phyloP scores from a whole-genome alignment of 1,140 invertebrate genomes.

The Leptoteleia sp. region DNA sequence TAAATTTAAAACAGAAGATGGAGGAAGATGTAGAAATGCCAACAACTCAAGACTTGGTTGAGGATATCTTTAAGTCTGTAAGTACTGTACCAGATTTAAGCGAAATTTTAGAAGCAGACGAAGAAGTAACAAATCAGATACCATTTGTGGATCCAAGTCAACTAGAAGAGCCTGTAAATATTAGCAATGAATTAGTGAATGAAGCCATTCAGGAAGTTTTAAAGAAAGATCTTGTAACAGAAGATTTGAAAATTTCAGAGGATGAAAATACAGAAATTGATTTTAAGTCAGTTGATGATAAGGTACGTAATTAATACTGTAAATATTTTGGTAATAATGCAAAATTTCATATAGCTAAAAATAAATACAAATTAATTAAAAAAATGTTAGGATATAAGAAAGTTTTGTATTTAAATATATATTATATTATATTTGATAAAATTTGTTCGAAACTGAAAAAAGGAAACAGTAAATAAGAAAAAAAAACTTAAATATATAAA shows the following conservation, averaged over 20 bases:
- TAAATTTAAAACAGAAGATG: not conserved
- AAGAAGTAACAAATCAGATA: slow-evolving; percentile 28
- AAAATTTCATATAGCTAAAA: too few species aligned
- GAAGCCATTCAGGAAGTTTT: not conserved
- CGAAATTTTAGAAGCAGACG: slow-evolving; percentile 51
- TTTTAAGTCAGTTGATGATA: too few species aligned
- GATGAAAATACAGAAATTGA: not conserved
- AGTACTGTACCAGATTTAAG: slow-evolving; percentile 48
- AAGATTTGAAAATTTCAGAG: not conserved
- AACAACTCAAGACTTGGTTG: slow-evolving; percentile 51
- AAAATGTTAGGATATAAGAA: too few species aligned
- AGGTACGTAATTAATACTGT: too few species aligned
- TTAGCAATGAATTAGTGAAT: not conserved
- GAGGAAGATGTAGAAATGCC: not conserved
- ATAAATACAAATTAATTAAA: too few species aligned
- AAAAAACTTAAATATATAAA: too few species aligned
- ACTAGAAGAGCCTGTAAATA: too few species aligned
- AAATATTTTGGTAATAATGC: too few species aligned
- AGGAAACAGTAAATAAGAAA: too few species aligned
- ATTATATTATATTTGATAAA: too few species aligned
- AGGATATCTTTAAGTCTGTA: slow-evolving; percentile 52
- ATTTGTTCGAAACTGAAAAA: too few species aligned
- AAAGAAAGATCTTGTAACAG: not conserved
- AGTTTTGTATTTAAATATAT: too few species aligned
- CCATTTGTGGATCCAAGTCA: slow-evolving; percentile 27